phyloP scores from a whole-genome alignment of 2,888 invertebrate species.

The Drosophila mulleri region DNA sequence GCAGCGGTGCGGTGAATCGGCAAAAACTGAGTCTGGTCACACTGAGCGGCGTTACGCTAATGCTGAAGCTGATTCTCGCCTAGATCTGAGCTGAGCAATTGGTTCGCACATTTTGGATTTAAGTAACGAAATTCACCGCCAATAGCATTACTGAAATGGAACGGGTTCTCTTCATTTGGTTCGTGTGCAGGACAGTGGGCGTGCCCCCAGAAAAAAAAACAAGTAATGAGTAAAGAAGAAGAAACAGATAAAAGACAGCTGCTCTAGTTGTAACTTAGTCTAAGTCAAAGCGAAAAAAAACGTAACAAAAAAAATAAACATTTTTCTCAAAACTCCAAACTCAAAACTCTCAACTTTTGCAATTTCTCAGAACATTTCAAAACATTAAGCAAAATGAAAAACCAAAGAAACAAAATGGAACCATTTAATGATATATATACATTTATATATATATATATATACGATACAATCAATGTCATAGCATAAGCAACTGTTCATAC shows the following conservation, averaged over 20 bases:
- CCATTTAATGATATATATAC: slow-evolving; percentile 51
- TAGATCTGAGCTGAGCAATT: slow-evolving; percentile 30
- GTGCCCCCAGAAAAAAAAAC: background rate
- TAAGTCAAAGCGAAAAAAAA: slow-evolving; percentile 36
- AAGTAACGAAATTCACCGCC: slow-evolving; percentile 76
- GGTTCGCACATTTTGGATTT: slow-evolving; percentile 48
- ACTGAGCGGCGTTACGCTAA: slow-evolving; percentile 64
- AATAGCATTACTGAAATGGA: slow-evolving; percentile 65
- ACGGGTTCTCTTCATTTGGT: slow-evolving; percentile 33
- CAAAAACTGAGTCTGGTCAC: slow-evolving; percentile 57
- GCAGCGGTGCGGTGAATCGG: slow-evolving; percentile 76
- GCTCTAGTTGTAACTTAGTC: slow-evolving; percentile 44
- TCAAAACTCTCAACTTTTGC: slow-evolving; percentile 41
- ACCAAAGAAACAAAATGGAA: slow-evolving; percentile 38
- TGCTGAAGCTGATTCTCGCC: slow-evolving; percentile 64
- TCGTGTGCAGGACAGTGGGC: background rate
- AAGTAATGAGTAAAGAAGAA: background rate
- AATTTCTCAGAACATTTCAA: slow-evolving; percentile 43
- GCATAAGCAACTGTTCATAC: slow-evolving; percentile 66
- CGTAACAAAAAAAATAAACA: background rate
- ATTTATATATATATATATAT: slow-evolving; percentile 33
- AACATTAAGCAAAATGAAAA: slow-evolving; percentile 30
- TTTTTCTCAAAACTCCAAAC: slow-evolving; percentile 41
- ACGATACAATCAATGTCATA: slow-evolving; percentile 80
- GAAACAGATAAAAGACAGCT: slow-evolving; percentile 10